Evolutionary conservation across 2,113 vertebrate genomes (phyloP).

Genomic region (Speoplatyrhinus poulsoni): DNA sequence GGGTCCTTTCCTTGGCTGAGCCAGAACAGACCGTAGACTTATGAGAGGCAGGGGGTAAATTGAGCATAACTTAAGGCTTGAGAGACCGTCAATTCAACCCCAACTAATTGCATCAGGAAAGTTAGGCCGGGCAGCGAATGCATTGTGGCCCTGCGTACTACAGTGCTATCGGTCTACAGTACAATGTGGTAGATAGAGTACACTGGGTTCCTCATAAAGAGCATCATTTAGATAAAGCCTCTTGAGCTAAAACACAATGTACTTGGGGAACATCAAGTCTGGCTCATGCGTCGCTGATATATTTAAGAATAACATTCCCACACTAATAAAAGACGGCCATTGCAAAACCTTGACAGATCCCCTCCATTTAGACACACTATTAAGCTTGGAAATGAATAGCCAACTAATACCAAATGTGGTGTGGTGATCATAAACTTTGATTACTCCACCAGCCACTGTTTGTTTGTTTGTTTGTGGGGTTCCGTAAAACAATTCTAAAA

Average conservation of each 20-base stretch:
- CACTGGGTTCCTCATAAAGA: neutral
- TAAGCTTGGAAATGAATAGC: conserved; percentile 35
- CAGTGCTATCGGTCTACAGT: neutral
- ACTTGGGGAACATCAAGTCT: neutral
- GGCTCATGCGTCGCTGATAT: neutral
- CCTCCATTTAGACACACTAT: conserved; percentile 9
- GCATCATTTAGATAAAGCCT: conserved; percentile 3
- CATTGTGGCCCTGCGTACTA: neutral
- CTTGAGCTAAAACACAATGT: neutral
- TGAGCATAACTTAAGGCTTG: conserved; percentile 51
- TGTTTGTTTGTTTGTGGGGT: neutral
- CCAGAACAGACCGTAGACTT: conserved; percentile 63
- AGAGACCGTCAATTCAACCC: conserved; percentile 35
- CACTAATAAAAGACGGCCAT: neutral
- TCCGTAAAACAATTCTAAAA: conserved; percentile 30
- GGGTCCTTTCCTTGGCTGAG: conserved; percentile 63
- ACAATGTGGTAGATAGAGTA: neutral
- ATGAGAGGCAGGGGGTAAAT: conserved; percentile 53
- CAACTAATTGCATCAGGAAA: conserved; percentile 31
- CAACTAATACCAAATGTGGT: neutral
- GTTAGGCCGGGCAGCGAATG: neutral
- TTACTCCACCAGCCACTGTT: neutral
- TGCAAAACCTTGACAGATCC: neutral
- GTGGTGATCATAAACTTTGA: neutral
- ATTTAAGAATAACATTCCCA: neutral